Evolutionary conservation across 2,113 vertebrate genomes (phyloP).

Genomic region (Toxotes jaculatrix): DNA sequence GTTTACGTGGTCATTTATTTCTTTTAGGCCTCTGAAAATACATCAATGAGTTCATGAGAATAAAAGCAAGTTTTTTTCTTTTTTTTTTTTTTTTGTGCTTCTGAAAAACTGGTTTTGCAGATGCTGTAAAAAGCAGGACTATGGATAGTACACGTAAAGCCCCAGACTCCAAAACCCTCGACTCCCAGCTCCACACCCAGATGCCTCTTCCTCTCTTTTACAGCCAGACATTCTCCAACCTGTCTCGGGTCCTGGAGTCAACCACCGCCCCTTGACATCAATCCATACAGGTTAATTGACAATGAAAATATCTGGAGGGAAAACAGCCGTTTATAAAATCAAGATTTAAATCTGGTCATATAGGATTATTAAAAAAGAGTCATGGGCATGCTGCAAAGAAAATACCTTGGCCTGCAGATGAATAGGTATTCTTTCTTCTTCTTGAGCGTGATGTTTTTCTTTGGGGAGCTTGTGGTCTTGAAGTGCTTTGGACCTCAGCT

Average conservation of each 20-base stretch:
- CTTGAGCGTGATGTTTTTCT: conserved; percentile 69
- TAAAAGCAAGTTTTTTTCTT: not conserved
- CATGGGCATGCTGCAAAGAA: conserved; percentile 49
- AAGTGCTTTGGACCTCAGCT: conserved; percentile 70
- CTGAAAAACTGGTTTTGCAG: not conserved
- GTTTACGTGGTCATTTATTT: conserved; percentile 2
- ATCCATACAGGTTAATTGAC: conserved; percentile 73
- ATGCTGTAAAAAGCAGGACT: not conserved
- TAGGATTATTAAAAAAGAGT: conserved; percentile 65
- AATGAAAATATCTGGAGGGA: conserved; percentile 75
- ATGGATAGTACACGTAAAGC: not conserved
- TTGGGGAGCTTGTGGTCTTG: conserved; percentile 66
- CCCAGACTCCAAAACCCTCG: conserved; percentile 46
- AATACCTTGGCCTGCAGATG: conserved; percentile 61
- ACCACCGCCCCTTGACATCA: conserved; percentile 71
- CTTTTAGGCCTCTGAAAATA: not conserved
- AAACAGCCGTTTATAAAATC: conserved; percentile 43
- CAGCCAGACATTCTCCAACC: conserved; percentile 65
- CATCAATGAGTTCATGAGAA: not conserved
- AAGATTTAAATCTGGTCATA: conserved; percentile 61
- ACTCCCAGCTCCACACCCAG: conserved; percentile 57
- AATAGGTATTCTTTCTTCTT: conserved; percentile 70
- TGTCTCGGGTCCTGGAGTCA: conserved; percentile 65
- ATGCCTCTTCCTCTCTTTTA: conserved; percentile 60
- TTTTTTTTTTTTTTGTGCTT: not conserved